These are phyloP conservation scores for Oriolus oriolus DNA, from an alignment of 2,113 vertebrate genomes.

Conservation along the genomic window DNA sequence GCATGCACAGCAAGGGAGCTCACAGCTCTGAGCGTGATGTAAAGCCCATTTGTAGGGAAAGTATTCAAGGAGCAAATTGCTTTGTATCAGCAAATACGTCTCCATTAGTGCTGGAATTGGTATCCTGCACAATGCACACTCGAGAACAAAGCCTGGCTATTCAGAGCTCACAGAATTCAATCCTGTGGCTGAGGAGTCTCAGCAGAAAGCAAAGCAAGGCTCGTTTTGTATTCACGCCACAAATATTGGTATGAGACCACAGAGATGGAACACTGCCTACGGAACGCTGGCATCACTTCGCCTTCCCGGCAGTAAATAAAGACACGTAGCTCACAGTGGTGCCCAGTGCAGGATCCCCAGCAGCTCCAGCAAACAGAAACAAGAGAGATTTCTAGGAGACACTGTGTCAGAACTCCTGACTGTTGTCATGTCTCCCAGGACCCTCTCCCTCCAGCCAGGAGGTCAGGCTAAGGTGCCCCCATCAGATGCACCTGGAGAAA, in stretches of 20 bases:
- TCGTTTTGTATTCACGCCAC: background rate
- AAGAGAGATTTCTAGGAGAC: background rate
- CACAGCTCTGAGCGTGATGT: background rate
- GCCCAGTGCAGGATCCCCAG: accelerated
- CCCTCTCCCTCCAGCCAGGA: background rate
- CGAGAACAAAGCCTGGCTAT: background rate
- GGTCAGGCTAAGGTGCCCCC: background rate
- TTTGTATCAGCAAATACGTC: background rate
- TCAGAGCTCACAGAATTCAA: background rate
- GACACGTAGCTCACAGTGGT: accelerated
- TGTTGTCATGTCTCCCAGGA: background rate
- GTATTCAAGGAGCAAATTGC: background rate
- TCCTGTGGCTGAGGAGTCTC: background rate
- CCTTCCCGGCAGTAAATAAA: background rate
- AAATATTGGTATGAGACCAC: accelerated
- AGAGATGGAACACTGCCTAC: background rate
- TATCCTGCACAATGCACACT: background rate
- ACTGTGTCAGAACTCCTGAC: background rate
- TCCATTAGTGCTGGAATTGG: background rate
- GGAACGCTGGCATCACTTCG: accelerated
- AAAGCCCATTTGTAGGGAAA: background rate
- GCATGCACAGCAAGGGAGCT: background rate
- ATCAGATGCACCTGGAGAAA: background rate
- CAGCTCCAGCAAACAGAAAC: background rate
- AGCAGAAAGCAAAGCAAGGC: background rate